Evolutionary conservation across 2,113 vertebrate genomes (phyloP), one percentile per base, ranked within the genome.

Genomic region (Piaya cayana): DNA sequence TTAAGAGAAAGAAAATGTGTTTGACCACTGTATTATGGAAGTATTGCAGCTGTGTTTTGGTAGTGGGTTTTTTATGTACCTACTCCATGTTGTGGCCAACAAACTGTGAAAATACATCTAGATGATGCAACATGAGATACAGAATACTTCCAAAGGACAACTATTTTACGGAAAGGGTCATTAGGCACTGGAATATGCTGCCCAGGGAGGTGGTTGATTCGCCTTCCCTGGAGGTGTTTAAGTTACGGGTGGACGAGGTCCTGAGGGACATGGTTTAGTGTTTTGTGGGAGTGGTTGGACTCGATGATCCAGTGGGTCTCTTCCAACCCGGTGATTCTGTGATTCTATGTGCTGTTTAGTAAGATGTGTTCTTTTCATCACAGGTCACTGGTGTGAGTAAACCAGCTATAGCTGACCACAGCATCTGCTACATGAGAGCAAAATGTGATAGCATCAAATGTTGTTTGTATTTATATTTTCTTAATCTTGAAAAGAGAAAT

Each of bases 381-480:
- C 21, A 32, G 30, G 39, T 49, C 55, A 29, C 12, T 78, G 23
- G 26, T 25, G 20, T 39, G 27, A 55, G 14, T 29, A n/a, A 53
- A 15, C 11, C 29, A 63, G 20, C 16, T 3, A 9, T 2, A 58
- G 60, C 12, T 21, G 62, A 77, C 59, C 63, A 55, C 52, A 62
- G n/a, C 32, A 22, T 77, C 29, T 79, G 23, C 55, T 70, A 15
- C 2, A 0, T 22, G 45, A 52, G n/a, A 89, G 37, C 39, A 64
- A 72, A 82, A 84, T 45, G 26, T 49, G 34, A 23, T 16, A 67
- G 55, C 92, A 78, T 63, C 80, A 70, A 68, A 20, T n/a, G 65
- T 86, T n/a, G 65, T 86, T 94, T 93, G 82, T 50, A 55, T 91
- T 95, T 90, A 68, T 72, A 34, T 84, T 86, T 93, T 89, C 81